Base-by-base conservation (phyloP, 2,113 vertebrate genomes). In the Gobio gobio region DNA sequence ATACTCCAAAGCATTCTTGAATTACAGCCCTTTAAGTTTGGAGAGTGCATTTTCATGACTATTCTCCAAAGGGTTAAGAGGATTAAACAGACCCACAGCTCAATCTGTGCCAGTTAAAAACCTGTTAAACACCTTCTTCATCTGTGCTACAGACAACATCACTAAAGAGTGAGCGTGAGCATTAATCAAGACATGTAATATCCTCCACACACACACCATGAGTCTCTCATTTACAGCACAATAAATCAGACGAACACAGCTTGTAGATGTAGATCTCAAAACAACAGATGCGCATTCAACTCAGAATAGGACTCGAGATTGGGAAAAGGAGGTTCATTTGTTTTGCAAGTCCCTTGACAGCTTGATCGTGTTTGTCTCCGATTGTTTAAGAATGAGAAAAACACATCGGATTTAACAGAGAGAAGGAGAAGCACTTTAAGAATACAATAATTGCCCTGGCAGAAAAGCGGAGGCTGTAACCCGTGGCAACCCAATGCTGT, bases 401-500 rank as follows among this genome's bases (percentile, higher is more conserved):
- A 13, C 0, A 29, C 16, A 20, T 20, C 29, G 16, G 18, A 36
- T 66, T 36, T 36, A 66, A 78, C 5, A 61, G 14, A 61, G 16
- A 63, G 36, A 80, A 63, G 49, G 45, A 68, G 18, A 33, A 20
- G 20, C 7, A 68, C 9, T 47, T 63, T 45, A 61, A 63, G 49
- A 63, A 36, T 66, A 58, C 59, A 82, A 74, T 78, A 86, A 83
- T 73, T 78, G 81, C 61, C 63, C 49, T 10, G 40, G 43, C 10
- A 16, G 40, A 40, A n/a, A 83, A 79, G 26, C 10, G 58, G 86
- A 63, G 26, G 74, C 61, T 59, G 75, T 86, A 83, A 73, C 81
- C 81, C 86, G 43, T 86, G 75, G 86, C 86, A 86, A 86, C 86
- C 81, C 36, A 20, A 68, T 6, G 5, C 36, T n/a, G 61, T 70